Percentiles rank a stretch among this genome's conserved stretches.
Evolutionary conservation across 2,797 vertebrate genomes (phyloP).

Genomic region (Thunnus albacares): DNA sequence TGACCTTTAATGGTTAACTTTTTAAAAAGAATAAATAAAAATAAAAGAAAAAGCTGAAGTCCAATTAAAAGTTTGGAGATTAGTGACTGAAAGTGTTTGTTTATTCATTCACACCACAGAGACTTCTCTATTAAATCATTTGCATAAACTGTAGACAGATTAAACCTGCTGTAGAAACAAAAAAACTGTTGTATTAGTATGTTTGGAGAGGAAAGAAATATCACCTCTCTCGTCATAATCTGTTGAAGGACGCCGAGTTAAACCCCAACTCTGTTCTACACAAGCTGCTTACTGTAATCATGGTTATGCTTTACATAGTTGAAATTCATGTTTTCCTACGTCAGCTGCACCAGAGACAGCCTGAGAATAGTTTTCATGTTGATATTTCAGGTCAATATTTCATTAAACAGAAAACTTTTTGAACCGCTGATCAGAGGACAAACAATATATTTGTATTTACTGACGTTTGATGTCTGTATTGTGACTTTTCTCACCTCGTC

Average conservation of each 20-base stretch:
- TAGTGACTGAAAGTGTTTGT: background rate
- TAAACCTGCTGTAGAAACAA: conserved; percentile 68
- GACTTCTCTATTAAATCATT: background rate
- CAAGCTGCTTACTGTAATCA: conserved; percentile 82
- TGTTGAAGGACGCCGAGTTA: conserved; percentile 55
- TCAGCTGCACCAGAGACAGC: background rate
- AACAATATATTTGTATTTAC: background rate
- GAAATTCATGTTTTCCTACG: conserved; percentile 47
- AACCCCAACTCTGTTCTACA: conserved; percentile 50
- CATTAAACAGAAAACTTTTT: background rate
- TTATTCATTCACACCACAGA: background rate
- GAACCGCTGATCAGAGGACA: background rate
- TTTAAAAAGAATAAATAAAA: background rate
- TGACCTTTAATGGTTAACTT: too few species aligned
- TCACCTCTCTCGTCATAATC: conserved; percentile 68
- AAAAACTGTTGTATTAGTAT: conserved; percentile 56
- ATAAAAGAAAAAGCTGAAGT: background rate
- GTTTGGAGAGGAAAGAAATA: conserved; percentile 50
- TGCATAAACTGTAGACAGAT: background rate
- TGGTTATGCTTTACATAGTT: conserved; percentile 59
- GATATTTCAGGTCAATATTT: background rate
- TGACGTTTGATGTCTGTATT: background rate
- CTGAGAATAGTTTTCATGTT: background rate
- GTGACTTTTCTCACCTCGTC: conserved; percentile 78
- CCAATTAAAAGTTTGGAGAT: background rate